Percentiles rank a stretch among this genome's conserved stretches.
Evolutionary conservation across 2,113 vertebrate genomes (phyloP).

Genomic region (Malurus elegans): DNA sequence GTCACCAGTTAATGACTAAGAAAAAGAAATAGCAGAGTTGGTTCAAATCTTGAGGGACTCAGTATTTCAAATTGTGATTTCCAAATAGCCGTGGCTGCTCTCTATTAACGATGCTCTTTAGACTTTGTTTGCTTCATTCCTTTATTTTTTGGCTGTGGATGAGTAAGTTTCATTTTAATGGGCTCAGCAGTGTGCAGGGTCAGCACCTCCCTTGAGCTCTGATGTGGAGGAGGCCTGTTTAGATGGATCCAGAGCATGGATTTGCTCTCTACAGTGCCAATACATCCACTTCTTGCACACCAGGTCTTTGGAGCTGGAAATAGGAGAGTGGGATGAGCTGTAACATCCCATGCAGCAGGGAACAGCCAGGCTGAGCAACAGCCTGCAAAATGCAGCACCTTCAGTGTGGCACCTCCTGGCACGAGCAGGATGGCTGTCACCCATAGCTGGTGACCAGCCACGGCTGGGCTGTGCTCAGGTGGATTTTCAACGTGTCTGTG

Average conservation of each 20-base stretch:
- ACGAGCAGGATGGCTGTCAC: fast-evolving
- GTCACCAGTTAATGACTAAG: neutral
- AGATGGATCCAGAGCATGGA: neutral
- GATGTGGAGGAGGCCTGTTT: neutral
- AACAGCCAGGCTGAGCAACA: neutral
- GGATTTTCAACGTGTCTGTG: fast-evolving
- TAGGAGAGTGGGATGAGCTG: fast-evolving
- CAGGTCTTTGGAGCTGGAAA: fast-evolving
- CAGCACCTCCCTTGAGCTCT: neutral
- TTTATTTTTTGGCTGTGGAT: neutral
- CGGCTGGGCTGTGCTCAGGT: neutral
- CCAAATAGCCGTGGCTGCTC: neutral
- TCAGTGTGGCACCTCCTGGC: neutral
- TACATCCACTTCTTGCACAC: fast-evolving
- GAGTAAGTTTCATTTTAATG: neutral
- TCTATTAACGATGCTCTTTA: fast-evolving
- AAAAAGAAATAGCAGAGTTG: neutral
- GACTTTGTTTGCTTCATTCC: neutral
- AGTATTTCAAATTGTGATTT: neutral
- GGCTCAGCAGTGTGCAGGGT: neutral
- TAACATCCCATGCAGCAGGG: fast-evolving
- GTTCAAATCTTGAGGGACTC: neutral
- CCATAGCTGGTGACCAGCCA: neutral
- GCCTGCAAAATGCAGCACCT: fast-evolving
- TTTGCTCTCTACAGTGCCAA: neutral